phyloP scores from a whole-genome alignment of 2,888 invertebrate genomes.

The Emmelina monodactyla region DNA sequence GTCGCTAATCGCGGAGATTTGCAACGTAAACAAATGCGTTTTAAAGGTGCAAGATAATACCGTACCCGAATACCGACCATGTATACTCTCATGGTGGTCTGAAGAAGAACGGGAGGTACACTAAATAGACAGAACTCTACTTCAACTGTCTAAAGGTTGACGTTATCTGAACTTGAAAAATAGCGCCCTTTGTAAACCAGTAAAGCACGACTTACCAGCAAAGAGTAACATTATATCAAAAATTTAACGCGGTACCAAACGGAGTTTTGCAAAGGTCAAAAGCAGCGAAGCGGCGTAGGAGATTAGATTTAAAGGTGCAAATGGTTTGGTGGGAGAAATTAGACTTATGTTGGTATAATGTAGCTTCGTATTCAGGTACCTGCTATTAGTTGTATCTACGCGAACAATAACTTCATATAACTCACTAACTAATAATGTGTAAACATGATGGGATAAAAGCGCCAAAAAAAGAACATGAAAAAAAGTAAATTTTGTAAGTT shows the following conservation, averaged over 20 bases:
- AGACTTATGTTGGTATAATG: background rate
- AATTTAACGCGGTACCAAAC: background rate
- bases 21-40: background rate
- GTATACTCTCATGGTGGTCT: slow-evolving; percentile 40
- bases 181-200: slow-evolving; percentile 43
- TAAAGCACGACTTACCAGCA: slow-evolving; percentile 10
- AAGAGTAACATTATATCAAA: background rate
- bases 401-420: no score
- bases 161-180: slow-evolving; percentile 56
- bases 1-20: background rate
- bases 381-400: no score
- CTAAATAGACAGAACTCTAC: slow-evolving; percentile 54
- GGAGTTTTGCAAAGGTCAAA: background rate
- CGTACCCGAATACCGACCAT: background rate
- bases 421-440: no score
- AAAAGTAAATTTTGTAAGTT: no score
- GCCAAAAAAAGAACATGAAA: no score
- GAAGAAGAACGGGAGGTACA: slow-evolving; percentile 33
- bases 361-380: no score
- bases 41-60: no score
- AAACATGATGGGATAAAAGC: no score
- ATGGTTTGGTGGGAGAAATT: background rate
- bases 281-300: background rate
- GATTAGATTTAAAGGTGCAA: background rate
- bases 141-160: slow-evolving; percentile 40